Conservation (phyloP, 2,113 vertebrate species). For the Passer montanus region DNA sequence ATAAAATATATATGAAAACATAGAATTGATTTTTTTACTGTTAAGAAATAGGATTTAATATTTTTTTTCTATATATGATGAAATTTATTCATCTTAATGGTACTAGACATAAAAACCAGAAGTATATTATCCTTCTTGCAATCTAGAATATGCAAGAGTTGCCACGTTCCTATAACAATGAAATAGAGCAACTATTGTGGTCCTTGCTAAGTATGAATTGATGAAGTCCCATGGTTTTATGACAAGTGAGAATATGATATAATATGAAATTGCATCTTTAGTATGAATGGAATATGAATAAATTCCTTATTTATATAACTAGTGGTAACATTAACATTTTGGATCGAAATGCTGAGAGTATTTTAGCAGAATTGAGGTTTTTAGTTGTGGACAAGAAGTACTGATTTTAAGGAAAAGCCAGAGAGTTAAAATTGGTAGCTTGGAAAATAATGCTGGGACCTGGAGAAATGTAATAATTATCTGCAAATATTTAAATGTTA, state of each 20-base stretch:
- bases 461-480: background rate
- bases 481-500: background rate
- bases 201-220: background rate
- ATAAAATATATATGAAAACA: background rate
- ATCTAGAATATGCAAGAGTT: background rate
- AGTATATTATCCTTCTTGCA: background rate
- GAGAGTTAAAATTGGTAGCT: background rate
- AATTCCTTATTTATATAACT: background rate
- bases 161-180: background rate
- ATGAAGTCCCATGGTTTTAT: background rate
- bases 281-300: background rate
- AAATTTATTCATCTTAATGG: background rate
- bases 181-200: background rate
- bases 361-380: background rate
- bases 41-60: background rate
- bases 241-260: background rate
- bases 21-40: background rate
- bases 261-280: background rate
- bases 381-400: background rate
- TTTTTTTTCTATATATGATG: background rate
- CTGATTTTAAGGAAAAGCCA: background rate
- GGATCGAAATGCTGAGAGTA: background rate
- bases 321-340: background rate
- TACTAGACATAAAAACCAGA: background rate
- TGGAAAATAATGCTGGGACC: background rate